Evolutionary conservation across 2,888 invertebrate genomes (phyloP).

Genomic region (Mythimna impura): DNA sequence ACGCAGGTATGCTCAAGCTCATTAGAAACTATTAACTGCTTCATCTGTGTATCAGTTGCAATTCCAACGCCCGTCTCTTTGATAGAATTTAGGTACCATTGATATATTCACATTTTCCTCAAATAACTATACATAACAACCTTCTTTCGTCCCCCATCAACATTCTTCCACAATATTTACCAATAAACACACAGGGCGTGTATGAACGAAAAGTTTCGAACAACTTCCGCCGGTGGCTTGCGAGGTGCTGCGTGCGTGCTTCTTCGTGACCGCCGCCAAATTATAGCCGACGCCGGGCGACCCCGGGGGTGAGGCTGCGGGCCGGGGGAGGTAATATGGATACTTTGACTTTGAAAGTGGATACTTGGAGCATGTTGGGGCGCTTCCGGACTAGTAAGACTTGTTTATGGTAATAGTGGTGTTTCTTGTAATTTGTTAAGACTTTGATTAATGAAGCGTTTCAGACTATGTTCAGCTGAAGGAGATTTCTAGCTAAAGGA

Average conservation of each 20-base stretch:
- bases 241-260: slow-evolving; percentile 64
- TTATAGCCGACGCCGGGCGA: slow-evolving; percentile 49
- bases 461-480: slow-evolving; percentile 10
- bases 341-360: slow-evolving; percentile 68
- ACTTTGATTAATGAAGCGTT: slow-evolving; percentile 40
- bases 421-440: slow-evolving; percentile 56
- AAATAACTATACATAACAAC: slow-evolving; percentile 10
- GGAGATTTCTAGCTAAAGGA: neutral
- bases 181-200: slow-evolving; percentile 60
- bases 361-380: slow-evolving; percentile 62
- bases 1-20: neutral
- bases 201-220: slow-evolving; percentile 66
- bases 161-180: slow-evolving; percentile 58
- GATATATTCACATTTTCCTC: neutral
- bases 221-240: slow-evolving; percentile 59
- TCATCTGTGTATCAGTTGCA: slow-evolving; percentile 17
- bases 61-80: neutral
- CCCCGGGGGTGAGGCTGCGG: slow-evolving; percentile 22
- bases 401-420: slow-evolving; percentile 53
- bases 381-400: slow-evolving; percentile 52
- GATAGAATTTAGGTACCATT: neutral
- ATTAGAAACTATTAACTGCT: slow-evolving; percentile 12
- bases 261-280: slow-evolving; percentile 60
- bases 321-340: slow-evolving; percentile 52
- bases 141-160: slow-evolving; percentile 1